phyloP scores from a whole-genome alignment of 2,797 vertebrate genomes.

The Mus spretus region DNA sequence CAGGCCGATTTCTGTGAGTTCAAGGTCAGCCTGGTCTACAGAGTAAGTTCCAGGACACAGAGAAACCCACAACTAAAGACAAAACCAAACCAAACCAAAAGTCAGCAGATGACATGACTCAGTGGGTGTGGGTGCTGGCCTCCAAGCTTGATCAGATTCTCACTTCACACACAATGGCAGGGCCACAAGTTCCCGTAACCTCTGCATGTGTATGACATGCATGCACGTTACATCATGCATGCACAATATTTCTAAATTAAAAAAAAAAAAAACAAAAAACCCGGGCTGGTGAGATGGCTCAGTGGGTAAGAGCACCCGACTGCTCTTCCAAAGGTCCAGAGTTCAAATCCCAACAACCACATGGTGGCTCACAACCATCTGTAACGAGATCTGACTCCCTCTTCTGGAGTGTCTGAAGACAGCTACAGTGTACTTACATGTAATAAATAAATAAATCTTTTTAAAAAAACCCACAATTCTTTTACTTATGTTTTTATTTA shows the following conservation, averaged over 20 bases:
- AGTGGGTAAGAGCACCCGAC: no score
- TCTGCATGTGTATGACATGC: neutral
- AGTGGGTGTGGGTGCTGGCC: neutral
- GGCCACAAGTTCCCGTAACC: neutral
- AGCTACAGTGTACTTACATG: no score
- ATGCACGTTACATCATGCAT: no score
- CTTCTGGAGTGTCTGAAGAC: no score
- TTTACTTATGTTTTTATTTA: neutral
- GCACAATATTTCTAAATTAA: neutral
- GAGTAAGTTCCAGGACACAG: neutral
- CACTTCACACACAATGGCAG: neutral
- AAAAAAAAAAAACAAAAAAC: no score
- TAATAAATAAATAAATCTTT: no score
- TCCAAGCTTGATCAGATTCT: neutral
- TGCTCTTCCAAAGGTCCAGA: no score
- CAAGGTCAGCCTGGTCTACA: neutral
- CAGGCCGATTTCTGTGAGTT: neutral
- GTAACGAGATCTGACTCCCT: no score
- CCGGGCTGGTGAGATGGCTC: no score
- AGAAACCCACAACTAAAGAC: neutral
- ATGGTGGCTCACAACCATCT: no score
- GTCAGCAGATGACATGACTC: neutral
- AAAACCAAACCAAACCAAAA: neutral
- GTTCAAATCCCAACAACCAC: no score
- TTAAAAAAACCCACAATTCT: neutral